phyloP scores from a whole-genome alignment of 92 coral and sea anemone species.

The Phenganax subtilis region DNA sequence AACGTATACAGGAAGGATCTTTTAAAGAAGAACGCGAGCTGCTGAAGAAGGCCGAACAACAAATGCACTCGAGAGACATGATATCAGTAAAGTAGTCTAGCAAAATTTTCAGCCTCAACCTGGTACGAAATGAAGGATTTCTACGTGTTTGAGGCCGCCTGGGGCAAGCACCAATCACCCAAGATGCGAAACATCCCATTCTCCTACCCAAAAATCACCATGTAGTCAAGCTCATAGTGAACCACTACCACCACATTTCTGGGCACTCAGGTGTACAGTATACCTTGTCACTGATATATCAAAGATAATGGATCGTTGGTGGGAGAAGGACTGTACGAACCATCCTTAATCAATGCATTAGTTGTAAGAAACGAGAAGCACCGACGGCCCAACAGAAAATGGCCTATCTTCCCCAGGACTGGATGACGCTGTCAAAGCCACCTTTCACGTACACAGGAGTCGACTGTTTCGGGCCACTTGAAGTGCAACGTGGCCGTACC shows the following conservation, averaged over 20 bases:
- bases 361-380: constrained; percentile 14
- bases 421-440: constrained; percentile 4
- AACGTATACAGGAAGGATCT: background rate
- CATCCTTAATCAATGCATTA: constrained; percentile 9
- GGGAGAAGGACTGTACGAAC: constrained; percentile 3
- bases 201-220: constrained; percentile 40
- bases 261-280: constrained; percentile 34
- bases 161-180: constrained; percentile 32
- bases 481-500: constrained; percentile 11
- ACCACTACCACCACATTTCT: constrained; percentile 30
- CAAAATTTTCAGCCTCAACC: background rate
- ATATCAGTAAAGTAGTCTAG: background rate
- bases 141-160: constrained; percentile 45
- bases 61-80: background rate
- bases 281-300: constrained; percentile 18
- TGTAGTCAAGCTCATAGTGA: constrained; percentile 10
- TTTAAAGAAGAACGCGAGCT: constrained; percentile 8
- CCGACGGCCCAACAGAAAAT: constrained; percentile 2
- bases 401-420: constrained; percentile 22
- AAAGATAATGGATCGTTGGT: constrained; percentile 5
- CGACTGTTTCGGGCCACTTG: constrained; percentile 21
- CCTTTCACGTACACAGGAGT: constrained; percentile 7
- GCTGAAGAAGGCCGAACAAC: background rate
- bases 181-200: constrained; percentile 25
- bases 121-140: background rate